Base-by-base conservation (phyloP, 2,888 invertebrate genomes). In the Emmelina monodactyla region DNA sequence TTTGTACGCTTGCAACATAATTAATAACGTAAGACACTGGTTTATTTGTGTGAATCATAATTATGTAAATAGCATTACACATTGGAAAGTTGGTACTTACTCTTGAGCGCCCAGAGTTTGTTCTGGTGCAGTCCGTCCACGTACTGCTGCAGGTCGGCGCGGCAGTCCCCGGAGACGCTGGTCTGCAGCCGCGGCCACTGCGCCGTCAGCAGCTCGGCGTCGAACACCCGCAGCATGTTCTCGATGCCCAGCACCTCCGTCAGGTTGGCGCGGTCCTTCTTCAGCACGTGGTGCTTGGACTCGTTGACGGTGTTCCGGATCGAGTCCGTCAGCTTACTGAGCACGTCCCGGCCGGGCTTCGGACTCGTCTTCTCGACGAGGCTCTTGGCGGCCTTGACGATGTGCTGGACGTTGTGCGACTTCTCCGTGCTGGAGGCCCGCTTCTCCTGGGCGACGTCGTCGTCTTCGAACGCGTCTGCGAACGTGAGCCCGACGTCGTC, bases 31-130 rank as follows among this genome's bases (percentile, higher is more conserved):
- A 25, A 25, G 9, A 25, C 9, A 25, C 25, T 25, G 25, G 9
- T 25, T 25, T 25, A 25, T 25, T 25, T 25, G 9, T 11, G 11
- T 25, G 25, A 25, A 25, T 25, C 25, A 25, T 25, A 25, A 25
- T 25, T 25, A 25, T 25, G 25, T 10, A 25, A 25, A 25, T 25
- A 25, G 11, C 9, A 25, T 25, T 25, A 25, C 25, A 25, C 11
- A 9, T 25, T 25, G 3, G 11, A 25, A 25, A n/a, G 9, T 25
- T 11, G 25, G 25, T 10, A 85, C 88, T 88, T 64, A 89, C 88
- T 86, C 65, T 87, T 87, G 31, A 88, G 76, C 4, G 89, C 88
- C 89, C 89, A 89, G 7, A 84, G 70, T 34, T 82, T 72, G 34
- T 83, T 83, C 31, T 75, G 71, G 37, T 60, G 55, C 22, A 89